Conservation (phyloP, 2,888 invertebrate genomes). For the Leptodirus hochenwartii region DNA sequence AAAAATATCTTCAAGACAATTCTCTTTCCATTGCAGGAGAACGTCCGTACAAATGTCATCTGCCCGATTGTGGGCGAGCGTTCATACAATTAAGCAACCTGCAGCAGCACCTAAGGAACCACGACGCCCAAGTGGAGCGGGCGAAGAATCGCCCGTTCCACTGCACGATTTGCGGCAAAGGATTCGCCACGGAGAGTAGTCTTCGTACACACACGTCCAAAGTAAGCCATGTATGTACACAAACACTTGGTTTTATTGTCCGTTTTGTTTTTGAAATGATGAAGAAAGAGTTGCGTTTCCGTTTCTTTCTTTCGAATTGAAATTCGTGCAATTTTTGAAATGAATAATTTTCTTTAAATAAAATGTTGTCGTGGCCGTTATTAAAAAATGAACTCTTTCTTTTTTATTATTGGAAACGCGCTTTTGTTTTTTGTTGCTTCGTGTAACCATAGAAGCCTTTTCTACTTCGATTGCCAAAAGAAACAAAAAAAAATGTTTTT, state of each 20-base stretch:
- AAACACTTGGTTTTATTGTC: no score
- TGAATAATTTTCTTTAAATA: no score
- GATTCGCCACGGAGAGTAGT: conserved; percentile 91
- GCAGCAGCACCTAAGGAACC: conserved; percentile 88
- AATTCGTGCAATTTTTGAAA: conserved; percentile 1
- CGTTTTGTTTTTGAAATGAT: background rate
- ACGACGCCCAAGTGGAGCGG: conserved; percentile 87
- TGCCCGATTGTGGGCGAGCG: conserved; percentile 88
- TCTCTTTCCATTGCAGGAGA: conserved; percentile 45
- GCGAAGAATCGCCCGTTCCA: conserved; percentile 91
- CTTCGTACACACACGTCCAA: conserved; percentile 90
- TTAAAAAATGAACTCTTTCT: no score
- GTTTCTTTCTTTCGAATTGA: background rate
- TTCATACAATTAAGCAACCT: conserved; percentile 94
- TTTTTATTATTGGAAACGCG: no score
- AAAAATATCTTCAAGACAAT: no score
- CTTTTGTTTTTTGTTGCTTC: no score
- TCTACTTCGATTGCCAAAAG: no score
- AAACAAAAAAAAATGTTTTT: no score
- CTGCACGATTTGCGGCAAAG: conserved; percentile 91
- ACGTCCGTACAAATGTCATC: conserved; percentile 91
- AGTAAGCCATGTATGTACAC: conserved; percentile 61
- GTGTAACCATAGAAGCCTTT: no score
- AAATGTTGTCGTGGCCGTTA: no score
- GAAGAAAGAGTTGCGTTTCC: background rate